A percentile compares a stretch with the other conserved stretches of the same genome.
phyloP scores from a whole-genome alignment of 2,888 invertebrate species.

The Chironomus riparius region DNA sequence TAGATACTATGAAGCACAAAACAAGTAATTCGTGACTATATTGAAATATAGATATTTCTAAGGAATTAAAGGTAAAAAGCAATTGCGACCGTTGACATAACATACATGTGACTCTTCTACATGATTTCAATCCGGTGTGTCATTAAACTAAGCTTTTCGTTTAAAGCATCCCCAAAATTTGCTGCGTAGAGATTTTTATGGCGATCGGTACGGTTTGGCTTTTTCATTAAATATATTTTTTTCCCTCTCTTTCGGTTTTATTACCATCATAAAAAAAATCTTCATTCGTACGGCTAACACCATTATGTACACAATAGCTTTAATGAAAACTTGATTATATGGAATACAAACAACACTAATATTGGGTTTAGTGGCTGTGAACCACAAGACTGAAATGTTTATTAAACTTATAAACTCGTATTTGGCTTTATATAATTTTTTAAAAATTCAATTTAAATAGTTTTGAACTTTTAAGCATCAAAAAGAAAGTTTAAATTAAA shows the following conservation, averaged over 20 bases:
- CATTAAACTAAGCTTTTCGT: background rate
- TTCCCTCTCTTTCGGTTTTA: too few relatives aligned
- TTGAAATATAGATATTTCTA: too few relatives aligned
- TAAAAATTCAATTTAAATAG: too few relatives aligned
- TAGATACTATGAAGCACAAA: too few relatives aligned
- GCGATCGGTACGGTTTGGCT: background rate
- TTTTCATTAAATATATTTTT: background rate
- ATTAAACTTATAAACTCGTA: too few relatives aligned
- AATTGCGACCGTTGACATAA: slow-evolving; percentile 2
- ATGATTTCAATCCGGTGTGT: background rate
- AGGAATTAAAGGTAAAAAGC: background rate
- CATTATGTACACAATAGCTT: background rate
- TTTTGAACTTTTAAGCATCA: too few relatives aligned
- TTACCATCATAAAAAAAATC: background rate
- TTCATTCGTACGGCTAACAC: background rate
- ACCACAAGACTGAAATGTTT: background rate
- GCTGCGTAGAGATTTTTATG: background rate
- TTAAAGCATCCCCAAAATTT: background rate
- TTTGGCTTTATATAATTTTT: too few relatives aligned
- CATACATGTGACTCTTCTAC: slow-evolving; percentile 1
- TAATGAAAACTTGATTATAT: background rate
- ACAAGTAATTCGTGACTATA: too few relatives aligned
- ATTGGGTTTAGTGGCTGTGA: background rate
- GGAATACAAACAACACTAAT: background rate
- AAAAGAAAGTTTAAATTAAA: background rate